Conservation (phyloP, 2,888 invertebrate genomes). For the Synanthedon vespiformis region DNA sequence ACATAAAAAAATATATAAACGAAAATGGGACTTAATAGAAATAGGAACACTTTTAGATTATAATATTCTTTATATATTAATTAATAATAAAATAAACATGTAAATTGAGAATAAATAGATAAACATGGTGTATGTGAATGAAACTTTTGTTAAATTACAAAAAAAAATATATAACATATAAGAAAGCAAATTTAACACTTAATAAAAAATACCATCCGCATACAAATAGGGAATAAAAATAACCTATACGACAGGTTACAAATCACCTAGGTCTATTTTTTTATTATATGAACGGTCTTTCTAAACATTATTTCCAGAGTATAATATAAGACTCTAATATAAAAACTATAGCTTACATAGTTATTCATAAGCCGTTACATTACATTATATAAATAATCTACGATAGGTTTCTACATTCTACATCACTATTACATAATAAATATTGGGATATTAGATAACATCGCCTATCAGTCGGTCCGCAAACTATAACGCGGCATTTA, state of each 20-base stretch:
- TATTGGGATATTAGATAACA: slow-evolving; percentile 61
- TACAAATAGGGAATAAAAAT: no score
- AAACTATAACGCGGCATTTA: slow-evolving; percentile 48
- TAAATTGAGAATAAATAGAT: slow-evolving; percentile 3
- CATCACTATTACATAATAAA: slow-evolving; percentile 48
- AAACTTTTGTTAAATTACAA: not conserved
- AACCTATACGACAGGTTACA: no score
- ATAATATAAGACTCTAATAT: slow-evolving; percentile 51
- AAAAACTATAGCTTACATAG: slow-evolving; percentile 57
- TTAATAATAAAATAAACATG: slow-evolving; percentile 3
- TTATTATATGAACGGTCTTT: slow-evolving; percentile 22
- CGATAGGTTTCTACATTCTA: slow-evolving; percentile 32
- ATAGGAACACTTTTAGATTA: not conserved
- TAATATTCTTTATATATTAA: slow-evolving; percentile 2
- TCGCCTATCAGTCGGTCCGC: slow-evolving; percentile 64
- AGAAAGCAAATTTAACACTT: no score
- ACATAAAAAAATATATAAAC: no score
- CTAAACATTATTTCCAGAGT: slow-evolving; percentile 22
- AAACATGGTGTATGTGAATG: slow-evolving; percentile 3
- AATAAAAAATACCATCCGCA: no score
- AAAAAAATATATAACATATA: no score
- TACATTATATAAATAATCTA: slow-evolving; percentile 17
- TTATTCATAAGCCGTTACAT: slow-evolving; percentile 52
- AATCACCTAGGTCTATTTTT: slow-evolving; percentile 7
- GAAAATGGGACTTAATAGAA: not conserved